A percentile compares a stretch with the other conserved stretches of the same genome.
phyloP scores from a whole-genome alignment of 2,113 vertebrate genomes.

The Marcusenius ussheri region DNA sequence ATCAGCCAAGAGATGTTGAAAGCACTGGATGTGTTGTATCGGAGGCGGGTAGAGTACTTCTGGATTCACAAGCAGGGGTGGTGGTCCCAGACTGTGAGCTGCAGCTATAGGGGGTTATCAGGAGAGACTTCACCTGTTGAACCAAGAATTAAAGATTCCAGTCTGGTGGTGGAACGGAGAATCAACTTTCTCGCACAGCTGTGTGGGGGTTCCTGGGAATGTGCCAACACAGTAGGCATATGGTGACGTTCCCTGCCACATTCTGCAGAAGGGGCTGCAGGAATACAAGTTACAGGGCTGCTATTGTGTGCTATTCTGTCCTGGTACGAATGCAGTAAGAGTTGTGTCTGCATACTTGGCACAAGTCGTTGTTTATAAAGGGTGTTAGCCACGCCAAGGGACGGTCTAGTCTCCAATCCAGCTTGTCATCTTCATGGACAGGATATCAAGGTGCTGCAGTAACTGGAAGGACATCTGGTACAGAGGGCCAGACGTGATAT shows the following conservation, averaged over 20 bases:
- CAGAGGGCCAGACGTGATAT: not conserved
- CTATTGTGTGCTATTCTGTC: not conserved
- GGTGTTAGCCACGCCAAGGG: not conserved
- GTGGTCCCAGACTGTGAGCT: not conserved
- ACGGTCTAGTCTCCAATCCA: not conserved
- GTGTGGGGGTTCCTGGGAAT: not conserved
- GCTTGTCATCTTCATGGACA: not conserved
- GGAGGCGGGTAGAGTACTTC: not conserved
- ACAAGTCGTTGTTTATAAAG: not conserved
- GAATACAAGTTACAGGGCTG: not conserved
- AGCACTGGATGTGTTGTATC: not conserved
- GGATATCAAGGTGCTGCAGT: not conserved
- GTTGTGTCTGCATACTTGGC: not conserved
- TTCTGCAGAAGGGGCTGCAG: not conserved
- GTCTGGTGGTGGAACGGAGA: not conserved
- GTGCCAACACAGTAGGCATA: not conserved
- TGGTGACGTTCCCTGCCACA: not conserved
- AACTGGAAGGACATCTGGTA: not conserved
- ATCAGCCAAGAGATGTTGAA: not conserved
- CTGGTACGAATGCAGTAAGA: not conserved
- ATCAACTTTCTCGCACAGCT: not conserved
- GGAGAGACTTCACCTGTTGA: not conserved
- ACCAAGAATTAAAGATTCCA: not conserved
- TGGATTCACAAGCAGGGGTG: not conserved
- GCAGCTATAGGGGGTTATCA: not conserved